Evolutionary conservation across 2,797 vertebrate species (phyloP), one percentile per base, ranked within the genome.

Genomic region (Clarias laeviceps): DNA sequence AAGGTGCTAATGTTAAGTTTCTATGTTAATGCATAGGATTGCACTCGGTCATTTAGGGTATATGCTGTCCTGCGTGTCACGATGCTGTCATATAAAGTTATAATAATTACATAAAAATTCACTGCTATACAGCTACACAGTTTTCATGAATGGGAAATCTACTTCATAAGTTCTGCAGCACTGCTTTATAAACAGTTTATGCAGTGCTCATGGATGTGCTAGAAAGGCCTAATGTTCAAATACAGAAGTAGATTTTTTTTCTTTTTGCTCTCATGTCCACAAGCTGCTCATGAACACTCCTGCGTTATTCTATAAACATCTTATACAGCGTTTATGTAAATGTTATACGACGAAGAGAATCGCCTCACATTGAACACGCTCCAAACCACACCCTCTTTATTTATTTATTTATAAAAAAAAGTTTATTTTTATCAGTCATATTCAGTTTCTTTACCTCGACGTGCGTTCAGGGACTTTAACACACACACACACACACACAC

Each of bases 391-490:
- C 45, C 45, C 11, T 50, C 11, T 50, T 50, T 50, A 50, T 45
- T 45, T 24, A 11, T 24, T n/a, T 24, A n/a, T n/a, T n/a, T 20
- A 20, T 22, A n/a, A n/a, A n/a, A n/a, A n/a, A n/a, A n/a, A n/a
- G n/a, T 62, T 1, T 64, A 64, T 14, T 64, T 64, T 64, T 18
- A 22, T 69, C 32, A 69, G 64, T 66, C 12, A 20, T 32, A 69
- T 34, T 37, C 66, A 37, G 66, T 22, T 32, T 69, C 66, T 22
- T 32, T 77, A 77, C 74, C 54, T 34, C 74, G 59, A 22, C 27
- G n/a, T 57, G 74, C 29, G 15, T 77, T 77, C 74, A 77, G 74
- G 74, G 54, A 77, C 17, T 8, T 29, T 37, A 37, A 64, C 57
- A 34, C 62, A 54, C 65, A 32, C 64, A 29, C n/a, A 34, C 65